phyloP scores from a whole-genome alignment of 2,888 invertebrate genomes.

The Chymomyza procnemis region DNA sequence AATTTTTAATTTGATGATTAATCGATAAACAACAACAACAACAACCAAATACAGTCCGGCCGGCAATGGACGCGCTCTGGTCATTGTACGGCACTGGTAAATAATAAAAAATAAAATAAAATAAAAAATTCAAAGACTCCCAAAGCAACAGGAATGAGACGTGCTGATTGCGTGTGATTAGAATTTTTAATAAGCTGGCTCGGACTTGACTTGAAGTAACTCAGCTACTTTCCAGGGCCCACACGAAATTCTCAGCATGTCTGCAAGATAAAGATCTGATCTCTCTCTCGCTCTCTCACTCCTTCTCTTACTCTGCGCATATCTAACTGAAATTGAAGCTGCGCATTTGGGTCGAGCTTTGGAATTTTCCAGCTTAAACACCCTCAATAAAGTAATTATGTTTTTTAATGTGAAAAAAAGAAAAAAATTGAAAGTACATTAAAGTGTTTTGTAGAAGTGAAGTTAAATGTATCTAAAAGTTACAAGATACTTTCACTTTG shows the following conservation, averaged over 20 bases:
- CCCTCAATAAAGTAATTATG: neutral
- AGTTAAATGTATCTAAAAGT: neutral
- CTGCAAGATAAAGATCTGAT: neutral
- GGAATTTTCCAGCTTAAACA: neutral
- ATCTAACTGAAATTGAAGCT: neutral
- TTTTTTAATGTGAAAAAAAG: neutral
- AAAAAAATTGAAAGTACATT: slow-evolving; percentile 4
- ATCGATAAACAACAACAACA: slow-evolving; percentile 67
- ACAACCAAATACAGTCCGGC: neutral
- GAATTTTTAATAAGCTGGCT: slow-evolving; percentile 60
- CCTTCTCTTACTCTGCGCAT: neutral
- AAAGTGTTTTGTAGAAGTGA: neutral
- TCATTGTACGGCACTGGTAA: slow-evolving; percentile 53
- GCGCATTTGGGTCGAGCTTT: neutral
- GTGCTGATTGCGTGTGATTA: slow-evolving; percentile 65
- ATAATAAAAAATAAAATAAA: slow-evolving; percentile 18
- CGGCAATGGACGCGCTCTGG: slow-evolving; percentile 20
- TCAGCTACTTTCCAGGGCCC: neutral
- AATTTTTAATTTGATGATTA: slow-evolving; percentile 69
- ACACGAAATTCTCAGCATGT: neutral
- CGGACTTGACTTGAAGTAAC: neutral
- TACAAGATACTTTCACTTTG: neutral
- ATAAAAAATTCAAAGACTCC: neutral
- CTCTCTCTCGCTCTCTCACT: neutral
- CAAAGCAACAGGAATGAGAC: slow-evolving; percentile 32